Evolutionary conservation across 2,113 vertebrate genomes (phyloP), one percentile per base, ranked within the genome.

Genomic region (Polypterus senegalus): DNA sequence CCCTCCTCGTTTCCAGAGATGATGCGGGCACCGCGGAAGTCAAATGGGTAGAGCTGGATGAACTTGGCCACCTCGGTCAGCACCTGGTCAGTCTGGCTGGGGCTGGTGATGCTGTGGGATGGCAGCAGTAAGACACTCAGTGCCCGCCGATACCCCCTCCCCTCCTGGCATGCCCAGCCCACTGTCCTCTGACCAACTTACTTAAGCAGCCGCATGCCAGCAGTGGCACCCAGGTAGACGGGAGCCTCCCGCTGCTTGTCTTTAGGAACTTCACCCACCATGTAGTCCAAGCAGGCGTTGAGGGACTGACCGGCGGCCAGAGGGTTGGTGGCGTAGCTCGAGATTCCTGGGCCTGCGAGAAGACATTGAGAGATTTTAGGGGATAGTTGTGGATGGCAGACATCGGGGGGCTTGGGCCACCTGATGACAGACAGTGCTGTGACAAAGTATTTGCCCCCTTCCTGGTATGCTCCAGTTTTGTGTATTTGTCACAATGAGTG

Each of bases 121-220:
- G 49, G 49, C 49, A 51, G n/a, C n/a, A 51, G 48, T 5, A 4
- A 43, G 4, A n/a, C 44, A 49, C 7, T n/a, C n/a, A n/a, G n/a
- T n/a, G n/a, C n/a, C n/a, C n/a, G n/a, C n/a, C n/a, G n/a, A n/a
- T n/a, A n/a, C n/a, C 54, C 44, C 5, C n/a, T n/a, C n/a, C n/a
- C 2, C 8, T 6, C 6, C 9, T 55, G 5, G 44, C 46, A 48
- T 0, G 0, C n/a, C 6, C 3, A 0, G 54, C 58, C 43, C 57
- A 45, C 59, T 57, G 0, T 54, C 62, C 63, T 4, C 61, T 54
- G n/a, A 43, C 43, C 1, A 0, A 65, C 82, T 82, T 81, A 92
- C 91, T 80, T 73, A 67, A 94, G 78, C 0, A 93, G 84, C 70
- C 91, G 87, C 92, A 93, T 92, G 67, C 91, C 92, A 3, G 90